Conservation (phyloP, 1,140 invertebrate genomes). For the Mizuhopecten yessoensis region DNA sequence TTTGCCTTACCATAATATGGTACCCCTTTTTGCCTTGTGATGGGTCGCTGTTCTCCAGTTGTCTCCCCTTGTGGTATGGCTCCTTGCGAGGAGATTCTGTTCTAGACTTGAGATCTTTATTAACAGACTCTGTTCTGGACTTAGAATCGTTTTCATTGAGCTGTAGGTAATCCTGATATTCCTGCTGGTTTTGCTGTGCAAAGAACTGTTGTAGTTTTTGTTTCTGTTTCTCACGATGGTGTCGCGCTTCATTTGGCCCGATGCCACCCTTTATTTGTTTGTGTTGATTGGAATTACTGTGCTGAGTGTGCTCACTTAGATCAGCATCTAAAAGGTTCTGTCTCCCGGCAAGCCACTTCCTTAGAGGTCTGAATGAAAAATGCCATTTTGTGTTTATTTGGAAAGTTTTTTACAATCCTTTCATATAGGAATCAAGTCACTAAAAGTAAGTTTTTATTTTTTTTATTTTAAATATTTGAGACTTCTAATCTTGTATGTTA, state of each 20-base stretch:
- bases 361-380: constrained; percentile 55
- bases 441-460: no score
- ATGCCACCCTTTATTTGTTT: constrained; percentile 14
- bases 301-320: constrained; percentile 30
- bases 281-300: not conserved
- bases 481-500: no score
- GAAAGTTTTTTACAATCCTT: no score
- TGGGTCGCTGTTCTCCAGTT: constrained; percentile 56
- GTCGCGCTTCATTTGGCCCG: not conserved
- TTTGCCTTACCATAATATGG: constrained; percentile 67
- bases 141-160: constrained; percentile 59
- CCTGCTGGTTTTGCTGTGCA: constrained; percentile 68
- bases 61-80: constrained; percentile 45
- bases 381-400: not conserved
- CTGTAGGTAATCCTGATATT: constrained; percentile 69
- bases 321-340: constrained; percentile 46
- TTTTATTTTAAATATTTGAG: no score
- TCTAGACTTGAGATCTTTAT: constrained; percentile 52
- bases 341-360: constrained; percentile 63
- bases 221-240: constrained; percentile 62
- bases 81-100: constrained; percentile 62
- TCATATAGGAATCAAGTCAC: not conserved
- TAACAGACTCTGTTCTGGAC: not conserved
- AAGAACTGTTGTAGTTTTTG: constrained; percentile 70
- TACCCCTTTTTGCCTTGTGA: constrained; percentile 63